phyloP scores from a whole-genome alignment of 2,113 vertebrate species.

The Cebus imitator region DNA sequence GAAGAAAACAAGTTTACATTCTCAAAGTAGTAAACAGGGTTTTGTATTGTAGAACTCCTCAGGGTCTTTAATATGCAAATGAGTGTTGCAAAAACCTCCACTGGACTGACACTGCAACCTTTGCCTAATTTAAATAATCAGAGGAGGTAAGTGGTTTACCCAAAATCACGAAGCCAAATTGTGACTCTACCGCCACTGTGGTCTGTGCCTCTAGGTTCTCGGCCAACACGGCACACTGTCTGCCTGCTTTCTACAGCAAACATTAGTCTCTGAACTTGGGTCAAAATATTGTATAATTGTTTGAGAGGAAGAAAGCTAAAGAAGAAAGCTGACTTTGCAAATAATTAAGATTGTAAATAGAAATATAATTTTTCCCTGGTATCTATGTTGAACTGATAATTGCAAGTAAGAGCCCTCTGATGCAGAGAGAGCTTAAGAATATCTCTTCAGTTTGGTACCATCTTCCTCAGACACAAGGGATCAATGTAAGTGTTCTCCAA shows the following conservation, averaged over 20 bases:
- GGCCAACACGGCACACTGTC: not conserved
- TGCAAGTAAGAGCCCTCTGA: constrained; percentile 36
- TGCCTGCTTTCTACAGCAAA: not conserved
- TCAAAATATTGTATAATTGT: not conserved
- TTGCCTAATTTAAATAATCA: not conserved
- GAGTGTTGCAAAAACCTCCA: not conserved
- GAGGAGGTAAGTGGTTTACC: not conserved
- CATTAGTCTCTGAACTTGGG: not conserved
- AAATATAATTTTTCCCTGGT: not conserved
- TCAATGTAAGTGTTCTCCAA: not conserved
- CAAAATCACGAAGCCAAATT: not conserved
- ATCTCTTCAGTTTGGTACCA: not conserved
- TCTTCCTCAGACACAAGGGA: not conserved
- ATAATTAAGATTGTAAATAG: not conserved
- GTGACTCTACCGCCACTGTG: no score
- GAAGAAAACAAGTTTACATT: not conserved
- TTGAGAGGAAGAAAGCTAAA: not conserved
- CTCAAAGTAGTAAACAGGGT: not conserved
- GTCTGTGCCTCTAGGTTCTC: not conserved
- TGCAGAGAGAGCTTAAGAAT: not conserved
- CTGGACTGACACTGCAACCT: not conserved
- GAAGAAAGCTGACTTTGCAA: not conserved
- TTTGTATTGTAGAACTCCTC: not conserved
- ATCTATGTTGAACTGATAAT: not conserved
- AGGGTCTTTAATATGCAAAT: not conserved